Evolutionary conservation across 2,113 vertebrate species (phyloP), one percentile per base, ranked within the genome.

Genomic region (Ageneiosus marmoratus): DNA sequence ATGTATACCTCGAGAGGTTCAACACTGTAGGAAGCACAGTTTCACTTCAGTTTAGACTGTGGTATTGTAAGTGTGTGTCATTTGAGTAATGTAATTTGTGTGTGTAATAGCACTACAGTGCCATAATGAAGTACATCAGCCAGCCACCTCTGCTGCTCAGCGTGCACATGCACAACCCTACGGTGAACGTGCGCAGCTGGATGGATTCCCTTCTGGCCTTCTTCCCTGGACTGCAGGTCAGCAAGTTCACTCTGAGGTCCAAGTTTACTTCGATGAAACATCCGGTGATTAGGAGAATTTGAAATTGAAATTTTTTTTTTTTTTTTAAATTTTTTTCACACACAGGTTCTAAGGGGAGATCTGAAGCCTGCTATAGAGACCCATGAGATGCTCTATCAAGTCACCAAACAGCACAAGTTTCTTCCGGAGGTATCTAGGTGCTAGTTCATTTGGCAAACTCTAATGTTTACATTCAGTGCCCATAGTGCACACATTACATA

Each of bases 61-160:
- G 12, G 46, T 20, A 53, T 46, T 37, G 48, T 62, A 12, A 44
- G 9, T 12, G 5, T 3, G 16, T 70, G 50, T 55, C 22, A 55
- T 37, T 24, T 32, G 72, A 32, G 65, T 60, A 1, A 16, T 50
- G 53, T 9, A 24, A 34, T 41, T 24, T 79, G 29, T 73, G 13
- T 81, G 72, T 75, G 41, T 60, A 81, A 76, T 88, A 99, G 98
- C 98, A 99, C 92, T 99, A 99, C 0, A 96, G 97, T 89, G 97
- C 98, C 89, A 99, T 99, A 86, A 99, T 99, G 98, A 96, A 98
- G 83, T 99, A 99, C 85, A 99, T 99, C 73, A 99, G 97, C 88
- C 98, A 99, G 88, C 97, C 98, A 0, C 98, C 98, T 50, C 94
- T 99, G 75, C 94, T 99, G n/a, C 95, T 99, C 18, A 97, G 98